Conservation (phyloP, 2,888 invertebrate species). For the Pristionchus entomophagus region DNA sequence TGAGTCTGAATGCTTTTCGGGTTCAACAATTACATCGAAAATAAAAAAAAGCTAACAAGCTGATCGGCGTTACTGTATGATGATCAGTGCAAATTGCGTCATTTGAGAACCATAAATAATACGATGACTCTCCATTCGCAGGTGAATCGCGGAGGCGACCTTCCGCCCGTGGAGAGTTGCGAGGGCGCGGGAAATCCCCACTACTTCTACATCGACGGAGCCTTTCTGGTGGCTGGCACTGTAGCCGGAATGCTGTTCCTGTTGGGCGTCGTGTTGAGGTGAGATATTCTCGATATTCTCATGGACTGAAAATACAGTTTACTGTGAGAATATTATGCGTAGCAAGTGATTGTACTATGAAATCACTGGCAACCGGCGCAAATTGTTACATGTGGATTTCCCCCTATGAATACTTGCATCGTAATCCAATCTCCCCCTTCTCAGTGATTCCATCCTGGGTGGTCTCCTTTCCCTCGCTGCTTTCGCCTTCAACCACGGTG, state of each 20-base stretch:
- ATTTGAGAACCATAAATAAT: too few species aligned
- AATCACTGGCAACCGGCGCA: background rate
- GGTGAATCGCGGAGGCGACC: constrained; percentile 82
- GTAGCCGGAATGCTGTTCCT: constrained; percentile 84
- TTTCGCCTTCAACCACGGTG: constrained; percentile 88
- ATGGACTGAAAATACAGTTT: background rate
- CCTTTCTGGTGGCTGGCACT: constrained; percentile 85
- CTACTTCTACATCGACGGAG: constrained; percentile 87
- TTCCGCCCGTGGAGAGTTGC: constrained; percentile 84
- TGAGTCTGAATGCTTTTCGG: too few species aligned
- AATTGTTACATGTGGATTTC: background rate
- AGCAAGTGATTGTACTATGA: background rate
- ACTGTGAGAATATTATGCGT: too few species aligned
- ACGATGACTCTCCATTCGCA: too few species aligned
- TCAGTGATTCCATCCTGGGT: constrained; percentile 84
- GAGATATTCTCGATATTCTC: background rate
- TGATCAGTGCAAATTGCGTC: too few species aligned
- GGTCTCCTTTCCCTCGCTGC: constrained; percentile 83
- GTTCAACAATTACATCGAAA: too few species aligned
- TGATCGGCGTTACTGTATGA: too few species aligned
- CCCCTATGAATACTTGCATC: background rate
- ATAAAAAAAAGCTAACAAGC: too few species aligned
- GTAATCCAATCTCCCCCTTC: constrained; percentile 76
- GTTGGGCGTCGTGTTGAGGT: constrained; percentile 78
- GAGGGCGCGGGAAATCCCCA: constrained; percentile 86